Conservation (phyloP, 2,888 invertebrate genomes). For the Euzophera pinguis region DNA sequence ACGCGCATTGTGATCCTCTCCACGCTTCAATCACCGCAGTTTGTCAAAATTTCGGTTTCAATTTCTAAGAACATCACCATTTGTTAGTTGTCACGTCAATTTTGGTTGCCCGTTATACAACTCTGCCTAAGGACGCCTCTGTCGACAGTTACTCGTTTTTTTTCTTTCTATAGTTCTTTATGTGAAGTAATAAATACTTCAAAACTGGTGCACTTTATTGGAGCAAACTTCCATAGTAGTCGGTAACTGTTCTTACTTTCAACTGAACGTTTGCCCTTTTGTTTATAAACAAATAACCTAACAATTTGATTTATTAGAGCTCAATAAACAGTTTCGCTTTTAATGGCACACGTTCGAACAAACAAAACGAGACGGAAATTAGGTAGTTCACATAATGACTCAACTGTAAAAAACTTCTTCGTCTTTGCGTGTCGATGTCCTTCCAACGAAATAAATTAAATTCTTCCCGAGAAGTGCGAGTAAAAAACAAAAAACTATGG, state of each 20-base stretch:
- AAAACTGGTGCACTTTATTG: slow-evolving; percentile 70
- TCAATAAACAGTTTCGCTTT: slow-evolving; percentile 66
- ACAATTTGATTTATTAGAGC: slow-evolving; percentile 37
- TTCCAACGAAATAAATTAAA: no score
- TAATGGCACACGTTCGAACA: slow-evolving; percentile 25
- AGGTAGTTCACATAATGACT: no score
- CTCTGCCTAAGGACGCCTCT: slow-evolving; percentile 34
- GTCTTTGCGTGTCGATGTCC: no score
- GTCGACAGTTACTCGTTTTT: slow-evolving; percentile 66
- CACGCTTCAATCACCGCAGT: slow-evolving; percentile 66
- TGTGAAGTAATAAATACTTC: slow-evolving; percentile 71
- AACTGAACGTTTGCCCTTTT: slow-evolving; percentile 49
- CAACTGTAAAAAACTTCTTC: no score
- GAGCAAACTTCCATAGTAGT: slow-evolving; percentile 72
- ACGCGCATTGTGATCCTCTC: slow-evolving; percentile 47
- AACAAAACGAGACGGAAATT: neutral
- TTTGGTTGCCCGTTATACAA: slow-evolving; percentile 63
- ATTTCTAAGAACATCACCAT: slow-evolving; percentile 61
- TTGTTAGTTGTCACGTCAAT: slow-evolving; percentile 54
- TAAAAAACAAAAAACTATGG: no score
- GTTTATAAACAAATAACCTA: slow-evolving; percentile 39
- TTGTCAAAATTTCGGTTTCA: slow-evolving; percentile 76
- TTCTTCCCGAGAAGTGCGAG: no score
- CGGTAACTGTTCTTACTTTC: slow-evolving; percentile 74
- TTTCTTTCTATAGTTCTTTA: slow-evolving; percentile 41